Evolutionary conservation across 2,888 invertebrate genomes (phyloP).

Genomic region (Ornithoptera alexandrae): DNA sequence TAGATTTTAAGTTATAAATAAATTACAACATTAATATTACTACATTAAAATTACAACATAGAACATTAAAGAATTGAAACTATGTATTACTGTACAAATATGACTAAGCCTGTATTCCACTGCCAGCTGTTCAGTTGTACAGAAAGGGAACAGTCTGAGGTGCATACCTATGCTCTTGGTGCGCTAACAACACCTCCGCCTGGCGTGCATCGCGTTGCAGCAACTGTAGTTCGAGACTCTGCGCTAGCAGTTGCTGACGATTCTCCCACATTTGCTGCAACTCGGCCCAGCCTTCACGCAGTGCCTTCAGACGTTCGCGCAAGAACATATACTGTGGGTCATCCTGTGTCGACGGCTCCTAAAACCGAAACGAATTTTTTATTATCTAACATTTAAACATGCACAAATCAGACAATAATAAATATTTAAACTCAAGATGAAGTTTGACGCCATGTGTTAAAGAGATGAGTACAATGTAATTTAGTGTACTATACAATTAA

Average conservation of each 20-base stretch:
- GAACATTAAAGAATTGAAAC: no score
- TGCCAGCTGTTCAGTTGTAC: no score
- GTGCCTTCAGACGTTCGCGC: conserved; percentile 96
- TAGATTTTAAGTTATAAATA: no score
- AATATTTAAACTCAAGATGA: no score
- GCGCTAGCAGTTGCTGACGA: conserved; percentile 94
- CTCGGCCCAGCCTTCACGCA: conserved; percentile 99
- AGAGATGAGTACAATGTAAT: no score
- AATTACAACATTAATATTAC: no score
- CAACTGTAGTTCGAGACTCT: conserved; percentile 96
- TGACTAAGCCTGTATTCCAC: no score
- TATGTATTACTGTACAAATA: no score
- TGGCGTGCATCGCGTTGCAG: conserved; percentile 98
- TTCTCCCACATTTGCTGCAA: conserved; percentile 99
- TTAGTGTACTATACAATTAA: no score
- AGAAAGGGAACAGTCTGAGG: neutral
- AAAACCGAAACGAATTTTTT: neutral
- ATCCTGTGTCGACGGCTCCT: conserved; percentile 91
- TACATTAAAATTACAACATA: no score
- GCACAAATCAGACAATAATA: neutral
- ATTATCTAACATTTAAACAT: neutral
- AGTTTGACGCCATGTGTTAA: no score
- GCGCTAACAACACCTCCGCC: conserved; percentile 97
- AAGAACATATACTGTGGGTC: conserved; percentile 99
- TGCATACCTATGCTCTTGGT: conserved; percentile 94